Conservation (phyloP, 2,113 vertebrate species). For the Varanus komodoensis region DNA sequence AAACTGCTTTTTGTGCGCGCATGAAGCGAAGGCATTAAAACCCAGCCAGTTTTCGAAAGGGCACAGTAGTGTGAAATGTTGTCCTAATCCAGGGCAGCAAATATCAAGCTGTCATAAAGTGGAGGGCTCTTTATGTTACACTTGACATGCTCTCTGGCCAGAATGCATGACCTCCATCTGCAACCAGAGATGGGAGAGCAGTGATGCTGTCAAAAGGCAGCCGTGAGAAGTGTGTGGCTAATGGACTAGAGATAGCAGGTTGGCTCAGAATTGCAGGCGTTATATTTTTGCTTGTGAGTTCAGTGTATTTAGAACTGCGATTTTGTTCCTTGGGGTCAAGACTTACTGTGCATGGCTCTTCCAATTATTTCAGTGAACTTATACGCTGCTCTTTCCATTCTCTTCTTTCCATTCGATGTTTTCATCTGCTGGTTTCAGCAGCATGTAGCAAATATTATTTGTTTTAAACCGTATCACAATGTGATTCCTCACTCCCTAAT, state of each 20-base stretch:
- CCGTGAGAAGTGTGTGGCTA: background rate
- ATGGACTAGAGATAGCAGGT: background rate
- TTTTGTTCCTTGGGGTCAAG: background rate
- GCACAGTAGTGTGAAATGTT: background rate
- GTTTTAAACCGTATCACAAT: background rate
- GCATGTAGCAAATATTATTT: background rate
- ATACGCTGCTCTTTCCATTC: background rate
- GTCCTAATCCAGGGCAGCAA: background rate
- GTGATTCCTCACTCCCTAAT: background rate
- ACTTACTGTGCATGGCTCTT: background rate
- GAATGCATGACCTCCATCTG: background rate
- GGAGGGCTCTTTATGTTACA: background rate
- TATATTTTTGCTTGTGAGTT: background rate
- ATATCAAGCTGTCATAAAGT: background rate
- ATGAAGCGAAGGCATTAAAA: background rate
- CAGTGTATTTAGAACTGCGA: background rate
- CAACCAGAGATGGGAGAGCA: background rate
- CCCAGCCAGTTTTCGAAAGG: background rate
- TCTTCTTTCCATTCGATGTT: background rate
- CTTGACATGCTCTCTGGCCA: background rate
- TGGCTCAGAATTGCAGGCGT: background rate
- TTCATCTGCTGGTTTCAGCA: background rate
- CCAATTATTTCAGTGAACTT: background rate
- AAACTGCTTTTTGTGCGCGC: background rate
- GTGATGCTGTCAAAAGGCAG: background rate